These are phyloP conservation scores for Phalloptychus januarius DNA, from an alignment of 2,797 vertebrate species.

Conservation along the genomic window DNA sequence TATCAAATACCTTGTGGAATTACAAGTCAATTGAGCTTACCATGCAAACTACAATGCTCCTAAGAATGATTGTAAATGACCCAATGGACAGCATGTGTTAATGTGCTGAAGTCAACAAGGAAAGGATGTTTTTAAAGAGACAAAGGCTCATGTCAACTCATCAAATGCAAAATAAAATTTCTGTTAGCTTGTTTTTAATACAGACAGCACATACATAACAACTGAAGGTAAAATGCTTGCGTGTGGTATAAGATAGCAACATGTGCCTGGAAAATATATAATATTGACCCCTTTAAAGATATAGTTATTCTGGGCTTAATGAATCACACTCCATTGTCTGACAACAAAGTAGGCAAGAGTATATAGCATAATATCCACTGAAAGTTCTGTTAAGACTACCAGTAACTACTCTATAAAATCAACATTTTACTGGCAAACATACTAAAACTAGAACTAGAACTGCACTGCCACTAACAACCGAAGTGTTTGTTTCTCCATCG, in stretches of 20 bases:
- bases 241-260: neutral
- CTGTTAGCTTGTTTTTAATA: neutral
- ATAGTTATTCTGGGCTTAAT: neutral
- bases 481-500: constrained; percentile 25
- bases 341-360: constrained; percentile 24
- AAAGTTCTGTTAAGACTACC: constrained; percentile 35
- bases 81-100: neutral
- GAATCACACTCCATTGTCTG: neutral
- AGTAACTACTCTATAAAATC: constrained; percentile 7
- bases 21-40: neutral
- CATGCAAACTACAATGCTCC: neutral
- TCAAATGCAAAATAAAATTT: neutral
- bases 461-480: constrained; percentile 15
- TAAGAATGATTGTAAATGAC: neutral
- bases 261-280: neutral
- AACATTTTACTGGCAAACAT: constrained; percentile 2
- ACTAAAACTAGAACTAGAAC: neutral
- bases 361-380: constrained; percentile 39
- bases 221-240: neutral
- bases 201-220: neutral
- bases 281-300: neutral
- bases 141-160: neutral
- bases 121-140: neutral
- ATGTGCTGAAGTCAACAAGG: neutral
- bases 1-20: neutral